phyloP scores from a whole-genome alignment of 2,113 vertebrate species.

The Eretmochelys imbricata region DNA sequence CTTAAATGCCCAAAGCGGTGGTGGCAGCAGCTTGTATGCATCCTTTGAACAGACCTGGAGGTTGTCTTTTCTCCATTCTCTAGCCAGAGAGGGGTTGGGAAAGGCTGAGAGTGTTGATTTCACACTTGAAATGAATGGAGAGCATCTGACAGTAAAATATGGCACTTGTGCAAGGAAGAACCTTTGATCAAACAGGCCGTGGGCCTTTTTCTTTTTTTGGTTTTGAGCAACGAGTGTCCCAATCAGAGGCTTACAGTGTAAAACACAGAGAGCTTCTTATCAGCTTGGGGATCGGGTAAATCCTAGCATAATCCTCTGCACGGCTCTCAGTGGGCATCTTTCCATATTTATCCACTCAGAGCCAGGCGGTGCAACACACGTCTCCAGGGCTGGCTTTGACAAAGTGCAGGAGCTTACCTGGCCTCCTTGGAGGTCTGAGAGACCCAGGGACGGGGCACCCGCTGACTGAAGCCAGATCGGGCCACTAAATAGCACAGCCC shows the following conservation, averaged over 20 bases:
- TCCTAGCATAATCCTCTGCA: background rate
- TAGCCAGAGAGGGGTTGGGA: constrained; percentile 56
- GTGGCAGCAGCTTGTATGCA: constrained; percentile 15
- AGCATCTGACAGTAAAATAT: constrained; percentile 59
- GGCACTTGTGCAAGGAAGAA: background rate
- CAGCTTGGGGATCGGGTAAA: background rate
- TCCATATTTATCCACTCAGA: background rate
- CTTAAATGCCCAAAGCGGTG: background rate
- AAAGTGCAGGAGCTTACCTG: constrained; percentile 27
- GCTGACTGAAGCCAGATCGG: background rate
- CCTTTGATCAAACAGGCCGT: constrained; percentile 26
- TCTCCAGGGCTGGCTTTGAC: constrained; percentile 29
- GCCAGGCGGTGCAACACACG: background rate
- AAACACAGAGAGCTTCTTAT: background rate
- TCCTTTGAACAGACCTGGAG: constrained; percentile 25
- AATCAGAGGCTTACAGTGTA: constrained; percentile 20
- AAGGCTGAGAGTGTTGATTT: constrained; percentile 61
- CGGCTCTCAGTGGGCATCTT: background rate
- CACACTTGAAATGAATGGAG: constrained; percentile 53
- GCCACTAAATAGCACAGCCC: background rate
- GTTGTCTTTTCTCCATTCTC: constrained; percentile 61
- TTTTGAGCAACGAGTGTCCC: constrained; percentile 13
- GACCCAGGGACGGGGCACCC: background rate
- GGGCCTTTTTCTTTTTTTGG: background rate
- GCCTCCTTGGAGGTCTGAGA: background rate